Base-by-base conservation (phyloP, 2,113 vertebrate genomes). In the Todiramphus chloris region DNA sequence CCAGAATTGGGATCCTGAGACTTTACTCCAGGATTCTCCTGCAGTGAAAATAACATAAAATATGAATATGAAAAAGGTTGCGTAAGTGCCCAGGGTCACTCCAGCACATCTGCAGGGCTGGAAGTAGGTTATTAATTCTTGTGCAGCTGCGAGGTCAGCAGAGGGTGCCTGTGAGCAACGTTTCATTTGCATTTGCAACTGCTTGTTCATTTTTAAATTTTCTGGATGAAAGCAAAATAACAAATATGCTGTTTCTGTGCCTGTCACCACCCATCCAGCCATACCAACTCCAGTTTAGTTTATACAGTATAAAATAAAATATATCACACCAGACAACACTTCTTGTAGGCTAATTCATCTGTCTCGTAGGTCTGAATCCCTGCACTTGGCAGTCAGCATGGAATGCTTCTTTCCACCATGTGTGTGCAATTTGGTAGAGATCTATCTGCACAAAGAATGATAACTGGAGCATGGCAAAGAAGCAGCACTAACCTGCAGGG, bases 161-260 rank as follows among this genome's bases (percentile, higher is more conserved):
- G 96, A 95, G 92, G 96, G 96, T 81, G 95, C 95, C 84, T 37
- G 6, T 94, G 95, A 96, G 94, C 94, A 95, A 12, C 0, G 18
- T 23, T 81, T 58, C 1, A 0, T 37, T 81, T 43, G 33, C 0
- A 0, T 69, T 78, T 66, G 58, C 7, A 1, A 48, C 41, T 68
- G 53, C 39, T 59, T 0, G 2, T 55, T 64, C 21, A 0, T 39
- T 80, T 89, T 66, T 9, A 39, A 13, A 13, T 60, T 35, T 89
- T 62, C 1, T 7, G n/a, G 44, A 48, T 27, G 46, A 59, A 76
- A 86, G 68, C 82, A 35, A 70, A 83, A 18, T 51, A 81, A 75
- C 39, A 30, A 91, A 28, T 2, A 27, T 31, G 14, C 79, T 74
- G 60, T 37, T 93, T 53, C 3, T 20, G 1, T 62, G 46, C 46